phyloP scores from a whole-genome alignment of 2,888 invertebrate species.

The Didymodactylos carnosus region DNA sequence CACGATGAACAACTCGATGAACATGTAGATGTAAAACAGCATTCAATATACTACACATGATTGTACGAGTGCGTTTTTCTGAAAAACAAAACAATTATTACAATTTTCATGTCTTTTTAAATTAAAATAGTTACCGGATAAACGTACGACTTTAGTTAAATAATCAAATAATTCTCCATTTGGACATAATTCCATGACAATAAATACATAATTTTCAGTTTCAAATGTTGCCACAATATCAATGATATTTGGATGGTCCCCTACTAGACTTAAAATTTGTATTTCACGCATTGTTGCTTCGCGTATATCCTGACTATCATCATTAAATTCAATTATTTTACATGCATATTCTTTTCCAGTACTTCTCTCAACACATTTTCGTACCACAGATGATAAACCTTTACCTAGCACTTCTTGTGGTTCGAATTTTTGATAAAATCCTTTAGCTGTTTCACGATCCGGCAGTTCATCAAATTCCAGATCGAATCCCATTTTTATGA shows the following conservation, averaged over 20 bases:
- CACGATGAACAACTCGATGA: constrained; percentile 18
- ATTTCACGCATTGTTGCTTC: constrained; percentile 84
- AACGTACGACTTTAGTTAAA: constrained; percentile 80
- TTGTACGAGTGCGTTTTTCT: constrained; percentile 19
- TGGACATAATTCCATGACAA: constrained; percentile 86
- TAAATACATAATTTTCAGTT: constrained; percentile 84
- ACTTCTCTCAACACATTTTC: constrained; percentile 86
- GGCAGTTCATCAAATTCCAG: constrained; percentile 13
- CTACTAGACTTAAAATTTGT: constrained; percentile 66
- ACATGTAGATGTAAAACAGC: constrained; percentile 70
- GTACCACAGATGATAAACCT: constrained; percentile 87
- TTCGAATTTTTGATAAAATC: constrained; percentile 91
- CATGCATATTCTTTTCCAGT: constrained; percentile 85
- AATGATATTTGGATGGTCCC: constrained; percentile 92
- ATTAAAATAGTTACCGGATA: constrained; percentile 61
- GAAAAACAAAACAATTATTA: constrained; percentile 10
- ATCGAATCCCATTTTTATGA: too few relatives aligned
- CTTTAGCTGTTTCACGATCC: constrained; percentile 28
- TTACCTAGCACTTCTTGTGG: constrained; percentile 85
- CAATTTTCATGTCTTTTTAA: background rate
- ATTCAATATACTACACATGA: constrained; percentile 66
- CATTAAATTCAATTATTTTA: constrained; percentile 79
- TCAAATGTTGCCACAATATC: constrained; percentile 92
- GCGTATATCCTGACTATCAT: constrained; percentile 46
- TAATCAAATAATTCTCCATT: constrained; percentile 96